phyloP scores from a whole-genome alignment of 2,888 invertebrate genomes.

The Protodeltote pygarga region DNA sequence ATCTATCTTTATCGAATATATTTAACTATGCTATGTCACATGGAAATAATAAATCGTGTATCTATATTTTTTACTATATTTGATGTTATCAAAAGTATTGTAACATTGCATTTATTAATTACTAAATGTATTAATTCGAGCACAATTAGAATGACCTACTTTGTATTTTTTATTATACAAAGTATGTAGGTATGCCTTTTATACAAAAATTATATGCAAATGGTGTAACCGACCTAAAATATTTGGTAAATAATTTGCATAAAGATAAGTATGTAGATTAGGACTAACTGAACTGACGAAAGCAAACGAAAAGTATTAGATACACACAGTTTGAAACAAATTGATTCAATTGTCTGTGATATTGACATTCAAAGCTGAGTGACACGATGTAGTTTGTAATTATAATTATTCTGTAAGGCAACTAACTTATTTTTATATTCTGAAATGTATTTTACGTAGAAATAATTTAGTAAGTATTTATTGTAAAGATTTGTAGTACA shows the following conservation, averaged over 20 bases:
- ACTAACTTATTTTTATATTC: conserved; percentile 60
- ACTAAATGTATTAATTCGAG: not conserved
- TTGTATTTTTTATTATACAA: conserved; percentile 1
- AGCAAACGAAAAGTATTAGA: conserved; percentile 42
- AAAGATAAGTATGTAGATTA: conserved; percentile 7
- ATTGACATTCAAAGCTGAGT: conserved; percentile 69
- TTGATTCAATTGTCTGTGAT: conserved; percentile 74
- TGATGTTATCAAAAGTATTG: conserved; percentile 2
- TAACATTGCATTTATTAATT: conserved; percentile 22
- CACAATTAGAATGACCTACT: not conserved
- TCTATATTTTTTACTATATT: not conserved
- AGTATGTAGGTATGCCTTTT: not conserved
- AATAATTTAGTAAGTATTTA: conserved; percentile 39
- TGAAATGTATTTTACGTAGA: conserved; percentile 25
- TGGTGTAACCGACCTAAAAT: conserved; percentile 1
- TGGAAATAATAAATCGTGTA: not conserved
- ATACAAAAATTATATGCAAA: conserved; percentile 7
- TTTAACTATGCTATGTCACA: too few species aligned
- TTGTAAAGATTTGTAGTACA: conserved; percentile 35
- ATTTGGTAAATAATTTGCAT: conserved; percentile 3
- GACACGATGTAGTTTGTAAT: conserved; percentile 51
- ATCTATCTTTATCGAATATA: too few species aligned
- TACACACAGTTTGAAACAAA: conserved; percentile 51
- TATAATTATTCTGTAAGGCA: conserved; percentile 37
- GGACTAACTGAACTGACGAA: conserved; percentile 28